Evolutionary conservation across 1,140 invertebrate genomes (phyloP).

Genomic region (Neodiprion lecontei): DNA sequence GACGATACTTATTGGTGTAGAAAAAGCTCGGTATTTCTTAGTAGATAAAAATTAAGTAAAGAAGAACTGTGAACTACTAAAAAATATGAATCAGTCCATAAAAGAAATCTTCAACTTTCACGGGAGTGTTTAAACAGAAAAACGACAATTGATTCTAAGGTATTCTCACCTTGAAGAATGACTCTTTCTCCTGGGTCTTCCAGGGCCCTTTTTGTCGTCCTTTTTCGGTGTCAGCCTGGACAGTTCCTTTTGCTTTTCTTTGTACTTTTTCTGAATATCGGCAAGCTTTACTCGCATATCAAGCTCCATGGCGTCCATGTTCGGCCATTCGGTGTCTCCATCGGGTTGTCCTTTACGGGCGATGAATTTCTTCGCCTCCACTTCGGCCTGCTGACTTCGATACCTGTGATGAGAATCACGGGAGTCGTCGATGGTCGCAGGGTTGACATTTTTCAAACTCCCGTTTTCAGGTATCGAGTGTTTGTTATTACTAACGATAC

Average conservation of each 20-base stretch:
- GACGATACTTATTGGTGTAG: too few relatives aligned
- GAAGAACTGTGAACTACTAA: too few relatives aligned
- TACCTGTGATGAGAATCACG: slow-evolving; percentile 48
- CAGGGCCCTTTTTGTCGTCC: slow-evolving; percentile 49
- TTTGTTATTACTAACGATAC: neutral
- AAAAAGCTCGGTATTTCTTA: too few relatives aligned
- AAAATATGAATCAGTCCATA: too few relatives aligned
- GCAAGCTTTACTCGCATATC: slow-evolving; percentile 81
- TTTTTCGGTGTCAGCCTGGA: slow-evolving; percentile 71
- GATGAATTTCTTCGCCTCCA: slow-evolving; percentile 59
- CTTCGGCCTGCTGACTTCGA: slow-evolving; percentile 56
- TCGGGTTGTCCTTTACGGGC: slow-evolving; percentile 46
- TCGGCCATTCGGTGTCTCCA: slow-evolving; percentile 61
- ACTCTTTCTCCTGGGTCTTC: slow-evolving; percentile 50
- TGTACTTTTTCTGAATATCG: slow-evolving; percentile 81
- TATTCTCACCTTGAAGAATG: slow-evolving; percentile 51
- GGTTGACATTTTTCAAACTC: neutral
- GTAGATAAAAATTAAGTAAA: too few relatives aligned
- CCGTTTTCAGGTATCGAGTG: neutral
- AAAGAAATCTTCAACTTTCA: too few relatives aligned
- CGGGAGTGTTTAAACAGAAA: too few relatives aligned
- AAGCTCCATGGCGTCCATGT: slow-evolving; percentile 78
- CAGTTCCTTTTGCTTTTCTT: slow-evolving; percentile 83
- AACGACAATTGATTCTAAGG: too few relatives aligned
- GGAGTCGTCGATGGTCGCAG: slow-evolving; percentile 17